Evolutionary conservation across 2,888 invertebrate genomes (phyloP), one percentile per base, ranked within the genome.

Genomic region (Campoplex capitator): DNA sequence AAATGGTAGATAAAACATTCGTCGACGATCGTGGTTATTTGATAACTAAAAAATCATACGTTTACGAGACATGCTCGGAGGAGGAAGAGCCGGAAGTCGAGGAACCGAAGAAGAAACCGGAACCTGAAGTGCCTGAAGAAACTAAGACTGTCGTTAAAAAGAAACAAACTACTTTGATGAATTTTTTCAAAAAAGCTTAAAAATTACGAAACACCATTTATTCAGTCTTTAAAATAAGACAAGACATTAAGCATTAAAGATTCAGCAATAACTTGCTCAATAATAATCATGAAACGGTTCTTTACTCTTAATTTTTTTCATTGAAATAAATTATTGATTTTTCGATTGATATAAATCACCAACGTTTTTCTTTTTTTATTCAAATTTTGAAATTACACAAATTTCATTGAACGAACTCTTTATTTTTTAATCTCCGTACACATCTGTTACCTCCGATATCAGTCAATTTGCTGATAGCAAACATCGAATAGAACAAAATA

Each of bases 1-100:
- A 94, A 89, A 83, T 90, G 16, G 89, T 93, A 3, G 94, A 93
- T 79, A 92, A 92, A 88, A 92, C 92, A 6, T 93, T 90, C 67
- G 88, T 89, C 45, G 94, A 94, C 84, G 94, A 94, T 51, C 94
- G 94, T 80, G 95, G 95, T n/a, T 95, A 88, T 84, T 81, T 93
- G 56, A 92, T 93, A 18, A 94, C 94, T 6, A 93, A 92, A 80
- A 94, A 94, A 83, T 92, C 92, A 18, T 92, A 93, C 51, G 92
- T 94, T 45, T 93, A 92, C 83, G 93, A 92, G 84, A 93, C 93
- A 83, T 92, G 92, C 83, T 91, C 92, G 0, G 94, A 94, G 56
- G 91, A 93, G 13, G 93, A 62, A 1, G 62, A 94, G 75, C 48
- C 86, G 16, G 89, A 90, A 68, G 77, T 62, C 32, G 62, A 62